Base-by-base conservation (phyloP, 2,113 vertebrate genomes). In the Hirundichthys speculiger region DNA sequence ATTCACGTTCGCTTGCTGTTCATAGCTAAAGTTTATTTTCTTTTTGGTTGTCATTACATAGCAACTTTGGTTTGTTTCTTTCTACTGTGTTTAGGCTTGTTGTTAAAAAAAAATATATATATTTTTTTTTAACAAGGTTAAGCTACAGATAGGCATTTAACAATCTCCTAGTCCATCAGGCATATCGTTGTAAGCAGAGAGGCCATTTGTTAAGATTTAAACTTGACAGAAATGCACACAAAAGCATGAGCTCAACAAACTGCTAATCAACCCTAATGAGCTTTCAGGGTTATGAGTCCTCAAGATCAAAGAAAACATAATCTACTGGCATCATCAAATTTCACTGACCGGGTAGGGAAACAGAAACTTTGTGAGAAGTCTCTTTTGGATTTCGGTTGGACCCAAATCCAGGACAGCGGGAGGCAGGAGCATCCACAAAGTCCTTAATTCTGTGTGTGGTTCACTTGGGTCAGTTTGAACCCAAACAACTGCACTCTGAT, bases 211-310 rank as follows among this genome's bases (percentile, higher is more conserved):
- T 77, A 69, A 75, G 62, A 77, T 83, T 79, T 81, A 64, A 64
- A 73, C 39, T 16, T 69, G 75, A 75, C 82, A 85, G 74, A 84
- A 83, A 63, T 72, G 77, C 79, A 78, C 61, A 80, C 73, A 82
- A 75, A 82, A 75, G 79, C 79, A 82, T 1, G 3, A 70, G 73
- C 79, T 78, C 59, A 40, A 78, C 59, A 52, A 81, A 87, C 66
- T 68, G 66, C 75, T 83, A 77, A 83, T 87, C 85, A 77, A 19
- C 69, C 63, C 20, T 83, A 68, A 79, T 79, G 66, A 48, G 72
- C 64, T 80, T 83, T 73, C 15, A 39, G 41, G 69, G 64, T 81
- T 83, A 77, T 79, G 75, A 77, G 42, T 77, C 18, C 38, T 81
- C 69, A 72, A 79, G 80, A 75, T 77, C 65, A 75, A 66, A 52